Base-by-base conservation (phyloP, 2,888 invertebrate species). In the Harmothoe impar region DNA sequence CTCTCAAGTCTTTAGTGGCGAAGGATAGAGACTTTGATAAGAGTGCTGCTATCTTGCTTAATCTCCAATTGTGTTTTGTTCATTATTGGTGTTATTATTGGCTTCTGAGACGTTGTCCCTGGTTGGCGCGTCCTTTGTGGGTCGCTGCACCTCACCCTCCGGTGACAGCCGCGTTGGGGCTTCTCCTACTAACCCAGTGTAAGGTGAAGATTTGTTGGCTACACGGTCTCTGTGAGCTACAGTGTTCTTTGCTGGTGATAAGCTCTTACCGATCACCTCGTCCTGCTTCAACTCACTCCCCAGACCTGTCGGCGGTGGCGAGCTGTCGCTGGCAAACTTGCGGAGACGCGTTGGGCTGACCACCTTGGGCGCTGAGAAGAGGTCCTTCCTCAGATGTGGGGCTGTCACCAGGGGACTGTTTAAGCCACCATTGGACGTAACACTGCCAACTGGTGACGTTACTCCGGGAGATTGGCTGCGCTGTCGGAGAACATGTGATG, bases 311-410 rank as follows among this genome's bases (percentile, higher is more conserved):
- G 29, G 29, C 10, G 29, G 29, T 25, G 77, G 31, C 0, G 81
- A 81, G 81, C 23, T 81, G 35, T 54, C 86, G 54, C 54, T 86
- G 52, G 52, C 86, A 29, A 86, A 86, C 54, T 86, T 86, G 17
- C 86, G 20, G 31, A 86, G 86, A 20, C 86, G 52, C 54, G 86
- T 86, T 20, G 86, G 86, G 29, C 86, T 86, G 52, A 86, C 86
- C 56, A 86, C 86, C 25, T 86, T 86, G 56, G 86, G 86, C 12
- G 86, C 86, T 25, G 86, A 86, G 86, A 86, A 86, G 86, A 86
- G 54, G 29, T 86, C 86, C 29, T 56, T 25, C 86, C 86, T 20
- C 25, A 86, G 54, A 35, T 84, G 84, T 17, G 84, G 84, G 1
- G 86, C 86, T 29, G 86, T 86, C 54, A 86, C 29, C n/a, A 86